phyloP scores from a whole-genome alignment of 2,888 invertebrate genomes.

The Eupsilia transversa region DNA sequence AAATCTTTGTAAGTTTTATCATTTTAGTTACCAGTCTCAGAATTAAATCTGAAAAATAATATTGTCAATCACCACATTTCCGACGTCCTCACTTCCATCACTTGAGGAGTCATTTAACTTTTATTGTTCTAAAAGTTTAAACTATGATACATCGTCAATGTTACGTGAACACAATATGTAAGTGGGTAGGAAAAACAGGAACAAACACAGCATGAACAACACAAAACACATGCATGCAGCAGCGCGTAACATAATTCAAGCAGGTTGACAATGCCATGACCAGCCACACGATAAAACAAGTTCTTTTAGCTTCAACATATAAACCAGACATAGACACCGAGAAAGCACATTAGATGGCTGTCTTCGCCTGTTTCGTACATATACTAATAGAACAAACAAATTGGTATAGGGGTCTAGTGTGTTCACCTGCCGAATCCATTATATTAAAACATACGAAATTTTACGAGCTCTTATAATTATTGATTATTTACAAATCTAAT shows the following conservation, averaged over 20 bases:
- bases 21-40: slow-evolving; percentile 1
- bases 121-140: slow-evolving; percentile 24
- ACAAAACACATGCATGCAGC: slow-evolving; percentile 53
- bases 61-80: slow-evolving; percentile 20
- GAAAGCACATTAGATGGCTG: slow-evolving; percentile 28
- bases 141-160: slow-evolving; percentile 23
- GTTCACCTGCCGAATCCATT: slow-evolving; percentile 62
- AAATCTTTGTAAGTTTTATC: background rate
- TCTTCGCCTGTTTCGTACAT: slow-evolving; percentile 45
- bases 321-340: slow-evolving; percentile 37
- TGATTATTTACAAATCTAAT: slow-evolving; percentile 21
- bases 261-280: slow-evolving; percentile 44
- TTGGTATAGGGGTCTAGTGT: slow-evolving; percentile 59
- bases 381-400: slow-evolving; percentile 47
- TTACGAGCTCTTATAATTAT: background rate
- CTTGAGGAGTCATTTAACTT: slow-evolving; percentile 1
- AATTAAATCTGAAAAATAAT: slow-evolving; percentile 16
- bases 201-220: slow-evolving; percentile 48
- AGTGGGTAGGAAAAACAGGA: slow-evolving; percentile 21
- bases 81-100: background rate
- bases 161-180: slow-evolving; percentile 41
- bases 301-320: slow-evolving; percentile 33
- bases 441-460: too few relatives aligned
- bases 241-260: slow-evolving; percentile 48
- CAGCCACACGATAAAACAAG: slow-evolving; percentile 21